phyloP scores from a whole-genome alignment of 2,113 vertebrate species.

The Myotis lucifugus region DNA sequence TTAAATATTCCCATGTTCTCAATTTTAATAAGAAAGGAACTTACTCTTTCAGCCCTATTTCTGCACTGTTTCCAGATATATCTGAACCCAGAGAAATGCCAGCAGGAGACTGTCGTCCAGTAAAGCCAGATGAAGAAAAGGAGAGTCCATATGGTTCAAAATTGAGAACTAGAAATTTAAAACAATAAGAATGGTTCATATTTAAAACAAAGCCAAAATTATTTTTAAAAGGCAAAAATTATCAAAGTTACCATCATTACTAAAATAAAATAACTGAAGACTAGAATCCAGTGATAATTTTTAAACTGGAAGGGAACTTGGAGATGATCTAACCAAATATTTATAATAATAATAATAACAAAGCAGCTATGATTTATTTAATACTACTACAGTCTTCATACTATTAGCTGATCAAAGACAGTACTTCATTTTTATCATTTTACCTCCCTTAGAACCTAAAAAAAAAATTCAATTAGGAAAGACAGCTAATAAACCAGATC shows the following conservation, averaged over 20 bases:
- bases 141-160: constrained; percentile 95
- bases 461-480: constrained; percentile 41
- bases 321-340: neutral
- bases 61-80: constrained; percentile 91
- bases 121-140: constrained; percentile 88
- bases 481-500: neutral
- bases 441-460: neutral
- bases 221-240: neutral
- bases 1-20: constrained; percentile 10
- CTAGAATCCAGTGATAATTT: neutral
- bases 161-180: constrained; percentile 89
- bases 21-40: constrained; percentile 75
- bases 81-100: constrained; percentile 93
- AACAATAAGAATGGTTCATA: constrained; percentile 69
- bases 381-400: neutral
- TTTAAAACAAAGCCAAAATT: constrained; percentile 55
- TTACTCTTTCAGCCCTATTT: constrained; percentile 91
- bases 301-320: neutral
- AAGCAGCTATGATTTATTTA: neutral
- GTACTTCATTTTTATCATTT: constrained; percentile 20
- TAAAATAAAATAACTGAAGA: constrained; percentile 49
- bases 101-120: constrained; percentile 94
- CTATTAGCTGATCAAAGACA: neutral
- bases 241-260: neutral
- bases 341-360: neutral